Evolutionary conservation across 2,797 vertebrate genomes (phyloP), one percentile per base, ranked within the genome.

Genomic region (Sebastes oblongus): DNA sequence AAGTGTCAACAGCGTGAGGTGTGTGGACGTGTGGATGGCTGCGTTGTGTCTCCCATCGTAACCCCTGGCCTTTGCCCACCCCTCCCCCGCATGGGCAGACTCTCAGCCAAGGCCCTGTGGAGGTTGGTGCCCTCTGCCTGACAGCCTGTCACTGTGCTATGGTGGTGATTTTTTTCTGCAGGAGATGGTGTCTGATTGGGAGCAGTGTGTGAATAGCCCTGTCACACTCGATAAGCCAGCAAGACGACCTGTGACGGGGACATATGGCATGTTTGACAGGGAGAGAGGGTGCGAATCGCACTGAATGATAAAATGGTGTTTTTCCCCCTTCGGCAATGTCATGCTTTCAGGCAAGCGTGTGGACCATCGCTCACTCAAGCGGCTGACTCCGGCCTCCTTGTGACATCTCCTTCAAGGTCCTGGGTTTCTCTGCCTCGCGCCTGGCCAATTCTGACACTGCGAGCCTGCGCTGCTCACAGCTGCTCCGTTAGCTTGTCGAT

Each of bases 181-280:
- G 93, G 93, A 94, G 93, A 95, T 94, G 86, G 91, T 92, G 95
- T 95, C 93, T 95, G 95, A 95, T 96, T 95, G 95, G 95, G 92
- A 95, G 92, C 91, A 90, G 92, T 93, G 95, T 96, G 94, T 95
- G 94, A 96, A 95, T 95, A 94, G 95, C 95, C 94, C 93, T 95
- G 95, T 96, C 95, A 96, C 94, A 95, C 93, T 95, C 93, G 92
- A 95, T 95, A 95, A 96, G 95, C 94, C 94, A 93, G 94, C 91
- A 93, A 93, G 93, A 93, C 92, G 93, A 94, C 95, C 95, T 94
- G 93, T 94, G 94, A 94, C 90, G 93, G 94, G 94, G 94, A 96
- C 95, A 96, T 95, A 95, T 96, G 95, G 95, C 95, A 93, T 94
- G 94, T 95, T 95, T 96, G 95, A 95, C 94, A 95, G 95, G 93